A percentile compares a stretch with the other conserved stretches of the same genome.
Conservation (phyloP, 1,140 invertebrate species). For the Phymastichus coffea region DNA sequence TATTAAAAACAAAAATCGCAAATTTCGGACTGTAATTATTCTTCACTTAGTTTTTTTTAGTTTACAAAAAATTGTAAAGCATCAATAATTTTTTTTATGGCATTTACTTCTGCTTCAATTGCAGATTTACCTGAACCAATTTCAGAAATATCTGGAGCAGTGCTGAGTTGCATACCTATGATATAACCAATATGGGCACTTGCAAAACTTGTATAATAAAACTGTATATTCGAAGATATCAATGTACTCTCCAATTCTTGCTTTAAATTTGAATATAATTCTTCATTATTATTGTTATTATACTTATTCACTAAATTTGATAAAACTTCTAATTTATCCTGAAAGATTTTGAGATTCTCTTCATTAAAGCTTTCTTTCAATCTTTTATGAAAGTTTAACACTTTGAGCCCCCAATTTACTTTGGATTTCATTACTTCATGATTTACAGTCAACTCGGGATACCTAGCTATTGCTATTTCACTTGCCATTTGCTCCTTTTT, state of each 20-base stretch:
- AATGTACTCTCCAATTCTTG: constrained; percentile 12
- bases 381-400: constrained; percentile 40
- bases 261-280: not conserved
- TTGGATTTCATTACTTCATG: constrained; percentile 29
- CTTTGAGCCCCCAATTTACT: constrained; percentile 43
- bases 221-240: not conserved
- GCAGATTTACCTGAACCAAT: constrained; percentile 27
- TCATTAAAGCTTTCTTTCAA: constrained; percentile 32
- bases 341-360: constrained; percentile 6
- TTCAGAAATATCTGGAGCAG: constrained; percentile 37
- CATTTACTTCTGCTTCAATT: constrained; percentile 18
- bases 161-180: constrained; percentile 29
- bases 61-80: constrained; percentile 14
- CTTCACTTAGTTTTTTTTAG: not conserved
- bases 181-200: not conserved
- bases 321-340: constrained; percentile 9
- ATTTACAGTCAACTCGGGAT: constrained; percentile 18
- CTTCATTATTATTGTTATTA: not conserved
- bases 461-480: constrained; percentile 31
- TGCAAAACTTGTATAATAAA: not conserved
- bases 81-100: constrained; percentile 23
- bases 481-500: not conserved
- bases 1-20: too few species aligned
- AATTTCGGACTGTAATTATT: not conserved
- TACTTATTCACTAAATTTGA: not conserved